Percentiles rank a stretch among this genome's conserved stretches.
phyloP scores from a whole-genome alignment of 2,888 invertebrate genomes.

The Lampropteryx suffumata region DNA sequence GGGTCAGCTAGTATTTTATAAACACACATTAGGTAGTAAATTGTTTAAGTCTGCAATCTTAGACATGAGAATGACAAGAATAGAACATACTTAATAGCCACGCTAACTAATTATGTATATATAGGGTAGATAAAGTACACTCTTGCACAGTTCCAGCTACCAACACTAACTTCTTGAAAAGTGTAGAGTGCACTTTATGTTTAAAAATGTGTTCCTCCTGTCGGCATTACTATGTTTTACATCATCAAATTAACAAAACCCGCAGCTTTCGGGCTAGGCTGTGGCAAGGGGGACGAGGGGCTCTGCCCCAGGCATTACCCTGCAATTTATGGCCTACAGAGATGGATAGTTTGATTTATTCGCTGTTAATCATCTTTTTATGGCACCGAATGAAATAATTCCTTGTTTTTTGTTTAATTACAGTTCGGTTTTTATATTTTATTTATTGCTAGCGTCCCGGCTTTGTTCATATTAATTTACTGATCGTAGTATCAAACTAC shows the following conservation, averaged over 20 bases:
- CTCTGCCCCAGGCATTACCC: constrained; percentile 37
- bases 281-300: constrained; percentile 12
- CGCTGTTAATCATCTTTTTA: constrained; percentile 42
- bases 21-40: no score
- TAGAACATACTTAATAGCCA: no score
- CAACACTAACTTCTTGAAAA: no score
- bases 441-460: constrained; percentile 9
- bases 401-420: constrained; percentile 29
- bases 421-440: constrained; percentile 17
- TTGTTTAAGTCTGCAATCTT: no score
- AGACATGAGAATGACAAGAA: no score
- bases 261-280: constrained; percentile 6
- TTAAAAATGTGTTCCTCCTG: no score
- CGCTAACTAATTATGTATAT: no score
- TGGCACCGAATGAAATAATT: constrained; percentile 25
- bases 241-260: constrained; percentile 7
- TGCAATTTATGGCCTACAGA: constrained; percentile 49
- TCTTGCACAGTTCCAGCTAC: no score
- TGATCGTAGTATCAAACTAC: no score
- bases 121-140: no score
- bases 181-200: no score
- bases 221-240: neutral
- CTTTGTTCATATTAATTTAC: neutral
- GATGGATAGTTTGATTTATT: constrained; percentile 65
- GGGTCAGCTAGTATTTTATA: no score